These are phyloP conservation scores for Halictus quadricinctus DNA, from an alignment of 2,888 invertebrate genomes.

Conservation along the genomic window DNA sequence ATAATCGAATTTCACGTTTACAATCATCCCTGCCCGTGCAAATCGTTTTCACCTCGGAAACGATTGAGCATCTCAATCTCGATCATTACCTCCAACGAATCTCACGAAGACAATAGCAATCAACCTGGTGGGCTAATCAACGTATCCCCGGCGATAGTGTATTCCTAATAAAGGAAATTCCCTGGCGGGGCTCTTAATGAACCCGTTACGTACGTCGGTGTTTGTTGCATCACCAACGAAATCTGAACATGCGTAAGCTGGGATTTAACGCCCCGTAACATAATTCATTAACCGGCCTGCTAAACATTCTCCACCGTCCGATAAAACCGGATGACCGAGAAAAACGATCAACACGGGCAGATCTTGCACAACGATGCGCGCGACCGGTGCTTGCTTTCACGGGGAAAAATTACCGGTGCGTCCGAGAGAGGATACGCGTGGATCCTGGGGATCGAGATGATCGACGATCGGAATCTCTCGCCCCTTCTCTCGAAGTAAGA, in stretches of 20 bases:
- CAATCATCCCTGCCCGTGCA: neutral
- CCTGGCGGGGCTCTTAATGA: constrained; percentile 17
- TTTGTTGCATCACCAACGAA: constrained; percentile 41
- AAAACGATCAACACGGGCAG: neutral
- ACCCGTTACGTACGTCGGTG: constrained; percentile 22
- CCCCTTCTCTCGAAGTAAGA: constrained; percentile 4
- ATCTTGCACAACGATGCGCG: neutral
- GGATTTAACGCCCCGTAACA: constrained; percentile 15
- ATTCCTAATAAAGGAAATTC: constrained; percentile 22
- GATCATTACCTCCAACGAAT: neutral
- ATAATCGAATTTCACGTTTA: constrained; percentile 17
- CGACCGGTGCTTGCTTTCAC: neutral
- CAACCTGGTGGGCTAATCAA: neutral
- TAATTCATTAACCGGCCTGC: constrained; percentile 18
- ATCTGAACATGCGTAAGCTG: constrained; percentile 23
- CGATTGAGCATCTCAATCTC: neutral
- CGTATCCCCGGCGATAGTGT: neutral
- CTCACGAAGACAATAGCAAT: neutral
- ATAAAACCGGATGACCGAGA: constrained; percentile 10
- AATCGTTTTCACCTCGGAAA: neutral
- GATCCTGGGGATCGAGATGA: neutral
- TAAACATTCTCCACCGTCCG: constrained; percentile 21
- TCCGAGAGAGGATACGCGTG: neutral
- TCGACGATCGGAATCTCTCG: neutral
- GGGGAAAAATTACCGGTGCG: neutral